Evolutionary conservation across 2,888 invertebrate genomes (phyloP).

Genomic region (Leptopterna dolabrata): DNA sequence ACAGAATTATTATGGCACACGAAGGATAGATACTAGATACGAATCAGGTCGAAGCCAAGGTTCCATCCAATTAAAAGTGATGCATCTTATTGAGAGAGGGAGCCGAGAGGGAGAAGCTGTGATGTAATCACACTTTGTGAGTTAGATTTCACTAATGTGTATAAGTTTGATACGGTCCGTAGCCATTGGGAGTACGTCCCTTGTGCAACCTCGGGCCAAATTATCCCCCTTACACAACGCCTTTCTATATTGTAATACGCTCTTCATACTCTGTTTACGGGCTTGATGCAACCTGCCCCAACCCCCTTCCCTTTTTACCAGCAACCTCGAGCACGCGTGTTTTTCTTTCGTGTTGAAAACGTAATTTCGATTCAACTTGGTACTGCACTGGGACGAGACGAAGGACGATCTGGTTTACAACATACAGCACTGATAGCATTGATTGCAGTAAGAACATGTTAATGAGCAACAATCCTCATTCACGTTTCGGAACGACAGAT

Average conservation of each 20-base stretch:
- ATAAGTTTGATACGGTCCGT: conserved; percentile 51
- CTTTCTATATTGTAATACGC: conserved; percentile 59
- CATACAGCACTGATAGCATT: too few relatives aligned
- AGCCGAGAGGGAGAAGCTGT: background rate
- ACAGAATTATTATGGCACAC: background rate
- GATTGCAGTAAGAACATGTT: too few relatives aligned
- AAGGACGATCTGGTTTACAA: background rate
- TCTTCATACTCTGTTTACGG: conserved; percentile 60
- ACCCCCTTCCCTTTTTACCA: conserved; percentile 8
- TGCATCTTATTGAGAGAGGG: conserved; percentile 29
- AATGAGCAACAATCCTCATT: too few relatives aligned
- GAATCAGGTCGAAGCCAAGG: conserved; percentile 32
- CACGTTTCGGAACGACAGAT: too few relatives aligned
- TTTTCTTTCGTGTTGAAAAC: background rate
- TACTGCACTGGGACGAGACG: background rate
- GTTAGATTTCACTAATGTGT: conserved; percentile 54
- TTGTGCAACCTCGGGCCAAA: conserved; percentile 58
- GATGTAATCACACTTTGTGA: conserved; percentile 27
- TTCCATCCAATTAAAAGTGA: conserved; percentile 39
- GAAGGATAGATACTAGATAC: conserved; percentile 29
- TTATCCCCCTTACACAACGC: conserved; percentile 58
- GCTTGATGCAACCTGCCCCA: conserved; percentile 45
- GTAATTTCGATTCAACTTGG: background rate
- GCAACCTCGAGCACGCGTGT: background rate
- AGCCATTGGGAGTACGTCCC: conserved; percentile 53